These are phyloP conservation scores for Phaenicophaeus curvirostris DNA, from an alignment of 2,797 vertebrate genomes.

Conservation along the genomic window DNA sequence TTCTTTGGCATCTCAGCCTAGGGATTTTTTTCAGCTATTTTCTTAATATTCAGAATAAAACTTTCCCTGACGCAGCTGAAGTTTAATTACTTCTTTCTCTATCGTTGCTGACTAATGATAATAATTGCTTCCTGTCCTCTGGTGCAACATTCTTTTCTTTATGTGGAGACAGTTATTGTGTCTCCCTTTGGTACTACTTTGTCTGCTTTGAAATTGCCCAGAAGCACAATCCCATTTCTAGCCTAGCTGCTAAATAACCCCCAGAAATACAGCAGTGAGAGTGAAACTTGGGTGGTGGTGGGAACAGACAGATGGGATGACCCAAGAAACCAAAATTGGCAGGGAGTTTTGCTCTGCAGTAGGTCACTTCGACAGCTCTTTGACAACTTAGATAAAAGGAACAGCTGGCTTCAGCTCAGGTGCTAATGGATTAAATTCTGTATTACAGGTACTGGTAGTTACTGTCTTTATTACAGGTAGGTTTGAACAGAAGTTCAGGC, in stretches of 20 bases:
- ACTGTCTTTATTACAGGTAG: not conserved
- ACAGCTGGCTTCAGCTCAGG: not conserved
- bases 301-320: not conserved
- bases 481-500: not conserved
- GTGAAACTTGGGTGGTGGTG: not conserved
- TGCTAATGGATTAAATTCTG: not conserved
- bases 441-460: not conserved
- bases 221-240: not conserved
- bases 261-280: not conserved
- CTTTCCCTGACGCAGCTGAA: constrained; percentile 54
- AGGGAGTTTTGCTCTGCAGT: not conserved
- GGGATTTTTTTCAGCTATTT: not conserved
- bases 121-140: constrained; percentile 60
- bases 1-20: not conserved
- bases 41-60: constrained; percentile 12
- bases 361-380: not conserved
- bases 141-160: constrained; percentile 57
- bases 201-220: constrained; percentile 18
- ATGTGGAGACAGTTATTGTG: constrained; percentile 27
- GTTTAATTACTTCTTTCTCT: constrained; percentile 57
- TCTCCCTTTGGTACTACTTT: constrained; percentile 43
- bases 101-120: constrained; percentile 65
- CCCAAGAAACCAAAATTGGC: not conserved
- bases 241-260: constrained; percentile 1
- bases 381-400: not conserved